Evolutionary conservation across 2,888 invertebrate species (phyloP).

Genomic region (Diachrysia chrysitis): DNA sequence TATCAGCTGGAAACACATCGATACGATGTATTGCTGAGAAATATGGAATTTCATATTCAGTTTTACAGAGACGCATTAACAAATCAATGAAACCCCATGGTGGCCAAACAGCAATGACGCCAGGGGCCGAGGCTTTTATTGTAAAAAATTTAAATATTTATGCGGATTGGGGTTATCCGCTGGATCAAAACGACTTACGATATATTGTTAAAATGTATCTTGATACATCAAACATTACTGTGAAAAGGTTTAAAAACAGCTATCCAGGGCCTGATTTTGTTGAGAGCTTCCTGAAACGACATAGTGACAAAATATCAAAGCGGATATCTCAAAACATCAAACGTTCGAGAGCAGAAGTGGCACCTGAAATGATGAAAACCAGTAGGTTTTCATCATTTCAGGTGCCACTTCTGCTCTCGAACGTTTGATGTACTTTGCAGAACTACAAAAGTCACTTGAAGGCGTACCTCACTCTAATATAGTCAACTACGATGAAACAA

Average conservation of each 20-base stretch:
- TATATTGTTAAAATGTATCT: constrained; percentile 29
- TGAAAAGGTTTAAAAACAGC: constrained; percentile 32
- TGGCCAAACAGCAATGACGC: constrained; percentile 19
- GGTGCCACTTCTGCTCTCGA: too few relatives aligned
- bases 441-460: constrained; percentile 10
- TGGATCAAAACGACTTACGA: constrained; percentile 18
- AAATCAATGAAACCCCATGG: constrained; percentile 21
- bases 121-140: constrained; percentile 20
- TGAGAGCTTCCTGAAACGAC: constrained; percentile 20
- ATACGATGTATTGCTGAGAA: constrained; percentile 13
- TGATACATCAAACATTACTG: constrained; percentile 22
- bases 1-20: constrained; percentile 12
- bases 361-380: background rate
- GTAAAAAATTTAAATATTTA: constrained; percentile 8
- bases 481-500: constrained; percentile 38
- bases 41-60: constrained; percentile 18
- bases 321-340: constrained; percentile 15
- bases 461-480: background rate
- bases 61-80: constrained; percentile 18
- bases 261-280: constrained; percentile 31
- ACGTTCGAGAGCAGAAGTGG: constrained; percentile 13
- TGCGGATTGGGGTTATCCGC: too few relatives aligned
- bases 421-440: constrained; percentile 13
- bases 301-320: constrained; percentile 9
- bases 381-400: too few relatives aligned